Evolutionary conservation across 1,140 invertebrate genomes (phyloP), one percentile per base, ranked within the genome.

Genomic region (Drosophila rufa): DNA sequence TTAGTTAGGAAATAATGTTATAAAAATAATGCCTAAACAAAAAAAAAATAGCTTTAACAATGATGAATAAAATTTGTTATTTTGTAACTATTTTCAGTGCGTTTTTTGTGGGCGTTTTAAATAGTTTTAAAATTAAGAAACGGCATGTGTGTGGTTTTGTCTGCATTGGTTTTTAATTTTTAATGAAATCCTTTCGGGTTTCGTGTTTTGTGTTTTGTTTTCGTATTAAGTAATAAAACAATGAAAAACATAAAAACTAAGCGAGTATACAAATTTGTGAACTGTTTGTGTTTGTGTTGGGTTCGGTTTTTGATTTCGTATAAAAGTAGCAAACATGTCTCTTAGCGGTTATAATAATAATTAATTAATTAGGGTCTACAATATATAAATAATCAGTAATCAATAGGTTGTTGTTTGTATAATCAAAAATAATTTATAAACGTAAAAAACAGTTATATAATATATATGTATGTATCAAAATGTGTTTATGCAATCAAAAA

Each of bases 361-460:
- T n/a, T 42, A 69, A 74, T 56, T 77, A 68, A 73, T 80, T 80
- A 73, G 61, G 50, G 42, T 83, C 79, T 82, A 64, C 62, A 55
- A 77, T 85, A 77, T 85, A 84, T 85, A 84, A 84, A 85, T 87
- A 86, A 86, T 86, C 82, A 85, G 79, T 86, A 86, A 86, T 87
- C 84, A 89, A 89, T 89, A 87, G 51, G 48, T 87, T 65, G 12
- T 87, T 68, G 17, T 87, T 87, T 68, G 48, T 87, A 89, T 67
- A 87, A 84, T 89, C 80, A 87, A 87, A 83, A 86, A 86, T 86
- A 86, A 86, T 85, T 86, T 83, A 89, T 87, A 83, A 86, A 86
- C 83, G 86, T 86, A 86, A 86, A 85, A 86, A 87, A 86, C 84
- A 86, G 82, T 74, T 86, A 70, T 89, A 84, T 85, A 82, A 65